Evolutionary conservation across 2,113 vertebrate species (phyloP), one percentile per base, ranked within the genome.

Genomic region (Grantiella picta): DNA sequence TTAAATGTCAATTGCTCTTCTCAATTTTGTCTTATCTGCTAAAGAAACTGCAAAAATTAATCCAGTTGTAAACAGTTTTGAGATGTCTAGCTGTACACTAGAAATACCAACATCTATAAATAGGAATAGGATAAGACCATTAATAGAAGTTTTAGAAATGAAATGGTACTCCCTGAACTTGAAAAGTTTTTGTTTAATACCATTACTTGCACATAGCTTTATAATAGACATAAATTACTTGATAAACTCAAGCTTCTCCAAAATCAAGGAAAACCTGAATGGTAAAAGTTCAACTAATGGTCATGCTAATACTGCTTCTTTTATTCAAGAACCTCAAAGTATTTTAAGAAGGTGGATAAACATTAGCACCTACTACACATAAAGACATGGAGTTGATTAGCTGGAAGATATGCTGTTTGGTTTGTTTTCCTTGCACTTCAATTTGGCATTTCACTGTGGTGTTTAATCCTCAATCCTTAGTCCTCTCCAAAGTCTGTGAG

Each of bases 331-430:
- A 61, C 10, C 19, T 90, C n/a, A 16, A 91, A 84, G 15, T 52
- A 81, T 44, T 87, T 91, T 53, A 82, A 59, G 56, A 77, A 47
- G 15, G 29, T 38, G 25, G 31, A 53, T 60, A 69, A 72, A 69
- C 65, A 56, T 40, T 82, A 72, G 42, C 35, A 47, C 20, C 21
- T 17, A n/a, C 22, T 20, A 24, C 15, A 60, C 19, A 27, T 40
- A 66, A 57, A 40, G 22, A 44, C 29, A 40, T 9, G 15, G 40
- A 50, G 11, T 4, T 65, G 50, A 61, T 72, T 56, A 63, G 45
- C 15, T 1, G 4, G 69, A 56, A 47, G 36, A 28, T 21, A 36
- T 0, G 1, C 23, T 45, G 28, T 68, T 71, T 40, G n/a, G 14
- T 85, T 50, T 86, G 29, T 14, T 16, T 27, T 59, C 28, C 44